Evolutionary conservation across 1,140 invertebrate species (phyloP), one percentile per base, ranked within the genome.

Genomic region (Calliopsis andreniformis): DNA sequence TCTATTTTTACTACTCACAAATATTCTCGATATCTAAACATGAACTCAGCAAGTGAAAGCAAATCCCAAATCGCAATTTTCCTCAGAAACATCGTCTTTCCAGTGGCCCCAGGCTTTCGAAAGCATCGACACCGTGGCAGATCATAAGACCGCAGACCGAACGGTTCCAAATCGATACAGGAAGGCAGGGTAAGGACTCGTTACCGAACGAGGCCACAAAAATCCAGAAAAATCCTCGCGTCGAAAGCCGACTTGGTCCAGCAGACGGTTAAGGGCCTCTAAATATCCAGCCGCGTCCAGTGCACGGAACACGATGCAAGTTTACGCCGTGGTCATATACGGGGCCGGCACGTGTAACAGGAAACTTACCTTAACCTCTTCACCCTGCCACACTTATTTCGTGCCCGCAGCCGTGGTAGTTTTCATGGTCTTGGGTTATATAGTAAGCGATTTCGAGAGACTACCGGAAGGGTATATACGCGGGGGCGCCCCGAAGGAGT

Each of bases 381-480:
- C 80, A 82, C 80, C 79, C 80, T 78, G 80, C 73, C 80, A 78
- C 63, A 82, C 80, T 82, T 82, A 82, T 82, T 82, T 82, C 80
- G 76, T 77, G 75, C 67, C 32, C 67, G 55, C 79, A 58, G 68
- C 75, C 79, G 69, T n/a, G n/a, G n/a, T n/a, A n/a, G n/a, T 82
- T 81, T 72, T 66, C 67, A 82, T 80, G 63, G 67, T 51, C 76
- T n/a, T 12, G 66, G n/a, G 79, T 75, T 62, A 10, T 39, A 39
- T 10, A 30, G 63, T 61, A 66, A 62, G 68, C 75, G 80, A 82
- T 78, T 82, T 73, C 62, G 62, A 77, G 79, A 77, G 72, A 58
- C 70, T 77, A 70, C 47, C 66, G 25, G 42, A 35, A 51, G 39
- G 20, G 64, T 61, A 23, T 61, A 72, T 39, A 47, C 35, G 35